A percentile compares a stretch with the other conserved stretches of the same genome.
These are phyloP conservation scores for Drosophila bunnanda DNA, from an alignment of 2,888 invertebrate genomes.

Conservation along the genomic window DNA sequence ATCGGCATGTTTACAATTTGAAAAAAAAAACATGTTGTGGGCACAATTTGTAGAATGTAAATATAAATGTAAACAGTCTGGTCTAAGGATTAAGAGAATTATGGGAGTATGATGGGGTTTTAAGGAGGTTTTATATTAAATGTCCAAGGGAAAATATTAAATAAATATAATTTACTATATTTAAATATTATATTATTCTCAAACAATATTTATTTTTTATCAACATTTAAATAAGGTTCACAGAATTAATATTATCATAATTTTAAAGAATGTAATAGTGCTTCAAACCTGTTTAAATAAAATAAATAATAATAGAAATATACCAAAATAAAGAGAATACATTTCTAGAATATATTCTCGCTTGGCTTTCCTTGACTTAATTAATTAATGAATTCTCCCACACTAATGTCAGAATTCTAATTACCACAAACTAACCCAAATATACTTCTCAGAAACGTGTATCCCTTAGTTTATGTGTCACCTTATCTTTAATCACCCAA, in stretches of 20 bases:
- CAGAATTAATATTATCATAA: background rate
- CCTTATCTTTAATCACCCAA: slow-evolving; percentile 27
- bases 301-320: background rate
- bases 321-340: background rate
- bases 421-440: slow-evolving; percentile 6
- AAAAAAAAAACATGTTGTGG: background rate
- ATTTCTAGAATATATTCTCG: background rate
- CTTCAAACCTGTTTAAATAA: background rate
- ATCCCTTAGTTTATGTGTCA: background rate
- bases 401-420: background rate
- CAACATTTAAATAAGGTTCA: too few species aligned
- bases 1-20: background rate
- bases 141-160: background rate
- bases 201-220: too few species aligned
- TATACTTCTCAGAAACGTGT: background rate
- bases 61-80: background rate
- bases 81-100: background rate
- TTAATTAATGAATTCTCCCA: background rate
- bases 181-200: too few species aligned
- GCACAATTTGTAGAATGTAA: background rate
- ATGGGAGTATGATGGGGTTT: background rate
- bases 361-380: too few species aligned
- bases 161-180: too few species aligned
- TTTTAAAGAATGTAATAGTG: background rate
- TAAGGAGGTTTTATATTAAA: background rate